phyloP scores from a whole-genome alignment of 1,140 invertebrate species.

The Anagrus nilaparvatae region DNA sequence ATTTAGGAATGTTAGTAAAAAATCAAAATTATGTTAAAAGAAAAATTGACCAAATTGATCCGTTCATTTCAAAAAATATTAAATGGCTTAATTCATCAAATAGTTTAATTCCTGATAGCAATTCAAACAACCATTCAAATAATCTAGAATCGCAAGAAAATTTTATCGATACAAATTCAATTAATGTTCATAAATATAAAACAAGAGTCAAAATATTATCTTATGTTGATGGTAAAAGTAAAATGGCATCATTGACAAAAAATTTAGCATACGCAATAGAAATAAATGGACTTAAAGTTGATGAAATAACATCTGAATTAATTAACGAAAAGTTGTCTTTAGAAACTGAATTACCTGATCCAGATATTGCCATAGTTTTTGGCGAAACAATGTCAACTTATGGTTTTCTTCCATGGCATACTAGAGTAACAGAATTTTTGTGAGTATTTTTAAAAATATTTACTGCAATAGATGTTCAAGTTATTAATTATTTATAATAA shows the following conservation, averaged over 20 bases:
- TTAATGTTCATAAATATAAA: conserved; percentile 25
- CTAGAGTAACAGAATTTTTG: conserved; percentile 58
- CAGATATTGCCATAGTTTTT: conserved; percentile 54
- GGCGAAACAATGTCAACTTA: conserved; percentile 47
- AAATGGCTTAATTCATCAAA: conserved; percentile 35
- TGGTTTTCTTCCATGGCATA: conserved; percentile 61
- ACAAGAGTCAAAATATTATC: conserved; percentile 41
- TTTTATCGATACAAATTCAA: conserved; percentile 6
- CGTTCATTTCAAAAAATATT: conserved; percentile 43
- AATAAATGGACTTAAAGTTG: conserved; percentile 24
- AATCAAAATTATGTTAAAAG: conserved; percentile 45
- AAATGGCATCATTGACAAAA: conserved; percentile 37
- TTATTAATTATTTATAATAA: too few species aligned
- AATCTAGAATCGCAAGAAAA: too few species aligned
- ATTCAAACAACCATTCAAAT: too few species aligned
- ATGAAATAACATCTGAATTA: conserved; percentile 37
- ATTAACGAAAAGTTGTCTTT: conserved; percentile 41
- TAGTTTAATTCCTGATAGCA: neutral
- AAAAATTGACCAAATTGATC: conserved; percentile 42
- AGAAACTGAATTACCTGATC: conserved; percentile 48
- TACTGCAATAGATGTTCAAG: too few species aligned
- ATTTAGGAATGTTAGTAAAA: conserved; percentile 45
- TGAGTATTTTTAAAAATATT: too few species aligned
- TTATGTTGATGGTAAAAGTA: conserved; percentile 44
- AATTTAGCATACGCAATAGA: conserved; percentile 33